These are phyloP conservation scores for Papilio polyxenes DNA, from an alignment of 1,140 invertebrate genomes.

Conservation along the genomic window DNA sequence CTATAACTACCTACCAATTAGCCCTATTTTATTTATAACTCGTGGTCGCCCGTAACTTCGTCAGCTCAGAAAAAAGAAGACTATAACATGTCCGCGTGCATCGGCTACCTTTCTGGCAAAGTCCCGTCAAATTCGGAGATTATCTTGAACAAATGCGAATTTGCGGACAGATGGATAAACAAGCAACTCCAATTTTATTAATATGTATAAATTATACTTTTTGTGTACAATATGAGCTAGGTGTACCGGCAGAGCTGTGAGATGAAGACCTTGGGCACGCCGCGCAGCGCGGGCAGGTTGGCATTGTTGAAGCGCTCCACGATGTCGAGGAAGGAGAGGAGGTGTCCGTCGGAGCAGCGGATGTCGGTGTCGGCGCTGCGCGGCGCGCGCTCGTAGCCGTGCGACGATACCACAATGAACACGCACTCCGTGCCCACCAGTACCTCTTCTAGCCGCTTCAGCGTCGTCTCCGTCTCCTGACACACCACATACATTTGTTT, in stretches of 20 bases:
- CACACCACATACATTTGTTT: not conserved
- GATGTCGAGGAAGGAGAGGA: slow-evolving; percentile 76
- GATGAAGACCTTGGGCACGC: slow-evolving; percentile 90
- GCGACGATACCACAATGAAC: slow-evolving; percentile 77
- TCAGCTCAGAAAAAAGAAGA: no score
- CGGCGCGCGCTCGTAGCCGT: slow-evolving; percentile 66
- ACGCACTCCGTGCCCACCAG: slow-evolving; percentile 64
- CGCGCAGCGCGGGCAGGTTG: slow-evolving; percentile 81
- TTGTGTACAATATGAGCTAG: slow-evolving; percentile 29
- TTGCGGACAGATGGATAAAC: no score
- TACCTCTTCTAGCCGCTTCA: slow-evolving; percentile 54
- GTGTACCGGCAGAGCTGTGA: slow-evolving; percentile 87
- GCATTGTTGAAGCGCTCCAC: slow-evolving; percentile 83
- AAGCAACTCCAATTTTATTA: no score
- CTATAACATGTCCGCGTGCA: no score
- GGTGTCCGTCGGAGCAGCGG: slow-evolving; percentile 74
- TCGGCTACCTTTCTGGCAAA: not conserved
- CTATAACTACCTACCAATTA: not conserved
- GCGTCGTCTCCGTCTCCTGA: slow-evolving; percentile 61
- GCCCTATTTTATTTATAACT: no score
- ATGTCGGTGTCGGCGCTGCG: slow-evolving; percentile 62
- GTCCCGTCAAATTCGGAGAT: not conserved
- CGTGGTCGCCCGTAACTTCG: no score
- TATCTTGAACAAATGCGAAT: no score
- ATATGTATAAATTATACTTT: not conserved